Evolutionary conservation across 2,888 invertebrate species (phyloP), one percentile per base, ranked within the genome.

Genomic region (Dicranocentrus wangi): DNA sequence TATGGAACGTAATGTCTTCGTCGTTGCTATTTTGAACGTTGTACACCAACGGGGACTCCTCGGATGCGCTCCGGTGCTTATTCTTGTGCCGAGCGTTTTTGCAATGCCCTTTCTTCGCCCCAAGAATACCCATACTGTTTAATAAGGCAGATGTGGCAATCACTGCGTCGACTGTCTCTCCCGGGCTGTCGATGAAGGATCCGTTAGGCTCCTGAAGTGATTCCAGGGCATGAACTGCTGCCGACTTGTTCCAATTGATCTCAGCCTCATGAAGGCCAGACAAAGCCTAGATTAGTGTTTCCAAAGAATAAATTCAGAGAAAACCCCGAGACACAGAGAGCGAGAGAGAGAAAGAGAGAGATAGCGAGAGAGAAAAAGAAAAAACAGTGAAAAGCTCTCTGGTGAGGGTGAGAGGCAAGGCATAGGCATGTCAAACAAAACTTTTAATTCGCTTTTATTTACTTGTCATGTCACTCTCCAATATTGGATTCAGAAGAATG

Each of bases 131-230:
- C 42, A 81, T 51, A 25, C 84, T 82, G 66, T 86, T 85, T 79
- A 86, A 83, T 70, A 87, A 83, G 68, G 86, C 78, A 53, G 86
- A 84, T 69, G 83, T 81, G 65, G 86, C 86, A 55, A 86, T 76
- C 39, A 87, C 77, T 51, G 83, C 84, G 58, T 87, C 86, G 15
- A 84, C 71, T 32, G 87, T 87, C n/a, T 83, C 84, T 28, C 71
- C 80, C 32, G 87, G 63, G 66, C 85, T 85, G 63, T 87, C 83
- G 28, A 93, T 93, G 91, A 95, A 95, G 0, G 94, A 94, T 2
- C 95, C 95, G 87, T 94, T 94, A 0, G 92, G 90, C 82, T 91
- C 91, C 89, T 95, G 95, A 17, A 93, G 91, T 86, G 91, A 91
- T 77, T 93, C 90, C 53, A 95, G 91, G 92, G 94, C 95, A 82